Base-by-base conservation (phyloP, 2,113 vertebrate species). In the Ptyas mucosa region DNA sequence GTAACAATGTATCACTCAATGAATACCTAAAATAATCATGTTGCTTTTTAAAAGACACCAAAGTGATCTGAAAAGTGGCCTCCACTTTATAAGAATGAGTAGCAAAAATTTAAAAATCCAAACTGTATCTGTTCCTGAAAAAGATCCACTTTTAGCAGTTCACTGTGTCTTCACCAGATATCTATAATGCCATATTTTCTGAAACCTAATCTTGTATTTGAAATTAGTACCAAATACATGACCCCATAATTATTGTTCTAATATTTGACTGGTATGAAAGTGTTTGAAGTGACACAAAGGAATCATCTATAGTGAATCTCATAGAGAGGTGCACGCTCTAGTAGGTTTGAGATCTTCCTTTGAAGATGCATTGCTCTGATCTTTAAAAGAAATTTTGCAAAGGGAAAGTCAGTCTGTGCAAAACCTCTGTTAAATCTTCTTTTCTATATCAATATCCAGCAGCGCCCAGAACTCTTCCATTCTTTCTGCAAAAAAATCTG, bases 391-490 rank as follows among this genome's bases (percentile, higher is more conserved):
- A 90, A 61, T 89, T 58, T 93, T 93, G 89, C 55, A 93, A 58
- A 89, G 69, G 64, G 85, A 93, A 91, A 91, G 86, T 94, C 94
- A 91, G 0, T 0, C 55, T 88, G 15, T 69, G 58, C 20, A 86
- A 87, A 90, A 51, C 15, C 93, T 55, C 90, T 93, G 88, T 91
- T 91, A 92, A 89, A 94, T 95, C 23, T 90, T 94, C 51, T 96
- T 96, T 96, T 96, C 91, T 94, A 94, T 93, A 95, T 26, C 90
- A 89, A 51, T 95, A 95, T 93, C 95, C 95, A 96, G 61, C 95
- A 95, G 95, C 51, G 93, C 46, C 53, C 55, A 96, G 69, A 95
- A 94, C 94, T 95, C 90, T 94, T 89, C 85, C 90, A 26, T 61
- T 91, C 93, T 86, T 85, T 90, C 87, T 94, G 2, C 52, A 94